Conservation (phyloP, 2,797 vertebrate genomes). For the Hipposideros larvatus region DNA sequence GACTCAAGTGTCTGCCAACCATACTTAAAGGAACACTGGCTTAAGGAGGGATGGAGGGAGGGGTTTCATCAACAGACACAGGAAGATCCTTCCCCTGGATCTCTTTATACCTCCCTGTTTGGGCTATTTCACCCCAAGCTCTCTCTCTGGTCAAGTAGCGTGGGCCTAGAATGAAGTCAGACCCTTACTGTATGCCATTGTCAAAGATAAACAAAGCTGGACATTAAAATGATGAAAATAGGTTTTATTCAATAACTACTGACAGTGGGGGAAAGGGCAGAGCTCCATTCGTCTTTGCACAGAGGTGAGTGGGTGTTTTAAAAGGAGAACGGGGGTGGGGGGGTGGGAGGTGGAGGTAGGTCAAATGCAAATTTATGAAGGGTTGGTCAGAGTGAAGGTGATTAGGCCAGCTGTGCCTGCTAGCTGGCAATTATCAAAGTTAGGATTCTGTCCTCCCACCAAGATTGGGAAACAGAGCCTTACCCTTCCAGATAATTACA, state of each 20-base stretch:
- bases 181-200: background rate
- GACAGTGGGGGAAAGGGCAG: background rate
- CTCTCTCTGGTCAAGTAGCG: background rate
- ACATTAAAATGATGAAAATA: background rate
- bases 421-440: background rate
- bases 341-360: accelerated
- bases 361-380: background rate
- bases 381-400: background rate
- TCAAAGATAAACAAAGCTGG: background rate
- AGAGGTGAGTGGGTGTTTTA: background rate
- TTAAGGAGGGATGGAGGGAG: background rate
- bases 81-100: background rate
- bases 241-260: background rate
- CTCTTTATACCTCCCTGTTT: too few species aligned
- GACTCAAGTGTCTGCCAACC: background rate
- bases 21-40: background rate
- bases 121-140: background rate
- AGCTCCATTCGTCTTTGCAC: background rate
- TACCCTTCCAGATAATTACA: background rate
- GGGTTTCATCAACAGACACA: background rate
- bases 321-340: background rate
- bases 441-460: background rate
- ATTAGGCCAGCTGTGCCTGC: background rate
- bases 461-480: background rate
- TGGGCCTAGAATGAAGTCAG: background rate